These are phyloP conservation scores for Chamaetylas fuelleborni DNA, from an alignment of 2,113 vertebrate genomes.

Conservation along the genomic window DNA sequence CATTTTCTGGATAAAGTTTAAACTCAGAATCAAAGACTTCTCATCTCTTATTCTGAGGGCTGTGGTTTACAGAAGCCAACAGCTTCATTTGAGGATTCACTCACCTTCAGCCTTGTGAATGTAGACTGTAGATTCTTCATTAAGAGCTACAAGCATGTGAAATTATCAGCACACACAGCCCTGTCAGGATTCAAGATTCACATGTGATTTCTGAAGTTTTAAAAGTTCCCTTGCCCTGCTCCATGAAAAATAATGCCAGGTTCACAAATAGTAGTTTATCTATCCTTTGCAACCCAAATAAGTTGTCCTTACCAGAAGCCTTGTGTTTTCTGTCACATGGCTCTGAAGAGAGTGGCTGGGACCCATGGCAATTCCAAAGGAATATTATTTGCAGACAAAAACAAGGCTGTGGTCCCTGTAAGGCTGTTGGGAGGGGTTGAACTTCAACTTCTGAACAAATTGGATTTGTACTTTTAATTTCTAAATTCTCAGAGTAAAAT, in stretches of 20 bases:
- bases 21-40: neutral
- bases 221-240: neutral
- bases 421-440: neutral
- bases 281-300: neutral
- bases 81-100: neutral
- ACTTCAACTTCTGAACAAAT: neutral
- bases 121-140: neutral
- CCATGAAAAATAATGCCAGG: neutral
- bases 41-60: neutral
- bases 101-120: neutral
- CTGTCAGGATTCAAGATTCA: neutral
- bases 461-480: neutral
- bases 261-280: neutral
- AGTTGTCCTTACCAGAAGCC: neutral
- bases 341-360: neutral
- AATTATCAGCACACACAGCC: neutral
- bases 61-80: neutral
- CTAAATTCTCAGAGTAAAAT: neutral
- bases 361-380: neutral
- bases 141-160: neutral
- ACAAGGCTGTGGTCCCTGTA: fast-evolving
- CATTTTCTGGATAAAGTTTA: neutral
- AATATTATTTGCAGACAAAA: neutral
- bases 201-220: neutral
- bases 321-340: neutral